Evolutionary conservation across 2,113 vertebrate genomes (phyloP), one percentile per base, ranked within the genome.

Genomic region (Eulacestoma nigropectus): DNA sequence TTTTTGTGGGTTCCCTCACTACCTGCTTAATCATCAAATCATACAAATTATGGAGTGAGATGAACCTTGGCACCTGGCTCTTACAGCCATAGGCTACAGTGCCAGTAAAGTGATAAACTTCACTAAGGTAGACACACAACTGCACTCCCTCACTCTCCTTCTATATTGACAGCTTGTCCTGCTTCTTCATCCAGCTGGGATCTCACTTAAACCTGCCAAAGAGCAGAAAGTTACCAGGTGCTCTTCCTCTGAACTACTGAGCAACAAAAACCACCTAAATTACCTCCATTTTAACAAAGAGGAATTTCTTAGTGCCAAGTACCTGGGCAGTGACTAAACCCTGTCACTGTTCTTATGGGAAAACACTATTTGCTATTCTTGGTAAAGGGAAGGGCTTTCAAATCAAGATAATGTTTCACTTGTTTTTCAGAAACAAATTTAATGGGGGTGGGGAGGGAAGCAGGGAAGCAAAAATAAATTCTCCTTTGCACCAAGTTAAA

Each of bases 401-500:
- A 62, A 94, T 68, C 93, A 86, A 95, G 86, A 96, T 52, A 74
- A 35, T 84, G 82, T 94, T 90, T 95, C 78, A 80, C n/a, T 88
- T 96, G 96, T 96, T 67, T 95, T 93, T 96, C 52, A 92, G 84
- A 95, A 93, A 84, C 2, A 2, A 92, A 88, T 67, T 92, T 88
- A 74, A 80, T 73, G 89, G 87, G 67, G 81, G 70, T 76, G 68
- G 87, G 90, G 90, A 90, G 88, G 41, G 47, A 94, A 94, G 59
- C 67, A 90, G 81, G 72, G 57, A 93, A 91, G 92, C 88, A 96
- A 95, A 96, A 96, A 97, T 94, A 96, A 96, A 90, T 92, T 88
- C 47, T 95, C 42, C 79, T 95, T 72, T 81, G 86, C 96, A 93
- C 74, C 49, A 84, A 94, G 94, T 59, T 92, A 27, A 39, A 96